A percentile compares a stretch with the other conserved stretches of the same genome.
These are phyloP conservation scores for Florisuga fusca DNA, from an alignment of 2,797 vertebrate genomes.

Conservation along the genomic window DNA sequence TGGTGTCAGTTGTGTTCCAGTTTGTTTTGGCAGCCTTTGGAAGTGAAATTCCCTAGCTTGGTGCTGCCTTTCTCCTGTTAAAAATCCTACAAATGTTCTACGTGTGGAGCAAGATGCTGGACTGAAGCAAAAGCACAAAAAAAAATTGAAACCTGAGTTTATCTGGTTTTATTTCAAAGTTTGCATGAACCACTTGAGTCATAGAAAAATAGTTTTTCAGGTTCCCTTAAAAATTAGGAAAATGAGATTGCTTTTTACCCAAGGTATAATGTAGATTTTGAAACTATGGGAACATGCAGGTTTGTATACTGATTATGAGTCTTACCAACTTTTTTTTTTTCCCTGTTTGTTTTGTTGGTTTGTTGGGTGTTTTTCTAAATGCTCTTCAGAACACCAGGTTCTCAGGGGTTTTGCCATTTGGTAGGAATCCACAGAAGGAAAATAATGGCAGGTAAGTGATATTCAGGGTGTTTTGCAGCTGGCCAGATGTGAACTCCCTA, in stretches of 20 bases:
- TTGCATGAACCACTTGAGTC: not conserved
- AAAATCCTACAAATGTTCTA: not conserved
- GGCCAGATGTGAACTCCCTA: not conserved
- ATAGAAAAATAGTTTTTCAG: not conserved
- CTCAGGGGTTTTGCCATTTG: not conserved
- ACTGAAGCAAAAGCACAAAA: not conserved
- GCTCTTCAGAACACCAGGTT: not conserved
- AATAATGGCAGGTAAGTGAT: not conserved
- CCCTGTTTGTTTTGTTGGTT: no score
- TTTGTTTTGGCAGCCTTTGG: not conserved
- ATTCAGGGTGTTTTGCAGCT: not conserved
- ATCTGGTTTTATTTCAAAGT: not conserved
- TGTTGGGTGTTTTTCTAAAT: not conserved
- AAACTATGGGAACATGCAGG: not conserved
- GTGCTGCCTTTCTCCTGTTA: not conserved
- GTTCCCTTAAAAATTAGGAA: not conserved
- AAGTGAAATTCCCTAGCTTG: not conserved
- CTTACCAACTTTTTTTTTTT: not conserved
- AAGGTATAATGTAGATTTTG: not conserved
- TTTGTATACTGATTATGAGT: not conserved
- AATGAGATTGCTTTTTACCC: not conserved
- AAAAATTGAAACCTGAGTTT: not conserved
- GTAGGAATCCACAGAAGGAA: no score
- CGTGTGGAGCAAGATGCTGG: not conserved
- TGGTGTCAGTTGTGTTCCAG: not conserved